These are phyloP conservation scores for Probaryconus sp. DNA, from an alignment of 1,140 invertebrate genomes.

Conservation along the genomic window DNA sequence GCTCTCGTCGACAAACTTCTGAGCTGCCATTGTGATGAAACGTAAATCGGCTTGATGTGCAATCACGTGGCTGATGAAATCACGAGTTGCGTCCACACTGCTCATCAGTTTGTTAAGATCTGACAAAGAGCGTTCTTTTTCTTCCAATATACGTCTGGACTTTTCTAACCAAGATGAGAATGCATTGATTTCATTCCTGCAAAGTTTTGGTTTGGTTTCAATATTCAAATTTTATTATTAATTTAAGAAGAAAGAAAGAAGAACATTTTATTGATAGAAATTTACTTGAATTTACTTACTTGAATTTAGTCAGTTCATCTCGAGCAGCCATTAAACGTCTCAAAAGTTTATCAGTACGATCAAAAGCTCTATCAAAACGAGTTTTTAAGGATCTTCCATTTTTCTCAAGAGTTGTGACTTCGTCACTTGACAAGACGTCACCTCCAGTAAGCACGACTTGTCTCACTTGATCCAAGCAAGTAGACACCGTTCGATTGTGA, in stretches of 20 bases:
- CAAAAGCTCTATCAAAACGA: constrained; percentile 88
- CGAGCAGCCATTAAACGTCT: constrained; percentile 86
- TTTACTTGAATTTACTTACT: constrained; percentile 74
- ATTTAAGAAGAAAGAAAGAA: constrained; percentile 5
- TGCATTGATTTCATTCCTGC: constrained; percentile 85
- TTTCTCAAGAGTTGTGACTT: constrained; percentile 90
- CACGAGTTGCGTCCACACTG: constrained; percentile 86
- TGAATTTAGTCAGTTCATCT: constrained; percentile 93
- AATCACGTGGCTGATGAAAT: constrained; percentile 96
- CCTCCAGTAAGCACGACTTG: constrained; percentile 93
- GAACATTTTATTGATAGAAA: too few relatives aligned
- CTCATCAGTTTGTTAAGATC: constrained; percentile 86
- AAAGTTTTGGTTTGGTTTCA: too few relatives aligned
- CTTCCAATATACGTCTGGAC: constrained; percentile 87
- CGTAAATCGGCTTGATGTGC: constrained; percentile 95
- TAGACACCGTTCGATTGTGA: constrained; percentile 90
- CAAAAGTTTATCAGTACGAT: constrained; percentile 88
- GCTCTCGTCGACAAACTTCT: constrained; percentile 96
- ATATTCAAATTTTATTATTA: background rate
- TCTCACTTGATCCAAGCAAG: constrained; percentile 93
- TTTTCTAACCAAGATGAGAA: constrained; percentile 92
- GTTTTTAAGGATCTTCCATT: constrained; percentile 90
- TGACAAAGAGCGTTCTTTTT: constrained; percentile 90
- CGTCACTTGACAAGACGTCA: constrained; percentile 92
- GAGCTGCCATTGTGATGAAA: constrained; percentile 95